Percentiles rank a stretch among this genome's conserved stretches.
These are phyloP conservation scores for Podarcis raffonei DNA, from an alignment of 2,113 vertebrate species.

Conservation along the genomic window DNA sequence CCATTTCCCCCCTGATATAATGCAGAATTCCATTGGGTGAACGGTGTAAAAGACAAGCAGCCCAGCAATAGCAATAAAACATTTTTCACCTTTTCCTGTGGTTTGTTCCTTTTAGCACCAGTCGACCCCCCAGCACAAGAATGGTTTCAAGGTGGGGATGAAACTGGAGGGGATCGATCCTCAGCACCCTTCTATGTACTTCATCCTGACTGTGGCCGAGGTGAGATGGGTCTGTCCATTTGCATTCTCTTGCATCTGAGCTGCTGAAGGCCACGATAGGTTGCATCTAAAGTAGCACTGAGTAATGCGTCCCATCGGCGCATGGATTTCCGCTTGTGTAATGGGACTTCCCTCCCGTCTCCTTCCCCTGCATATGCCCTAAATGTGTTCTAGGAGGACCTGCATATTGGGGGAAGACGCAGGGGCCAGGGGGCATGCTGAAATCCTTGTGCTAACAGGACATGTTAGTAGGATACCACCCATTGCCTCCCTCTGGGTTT, in stretches of 20 bases:
- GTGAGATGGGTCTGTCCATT: conserved; percentile 66
- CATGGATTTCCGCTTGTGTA: too few species aligned
- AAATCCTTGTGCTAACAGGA: too few species aligned
- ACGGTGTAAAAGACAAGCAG: too few species aligned
- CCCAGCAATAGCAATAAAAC: not conserved
- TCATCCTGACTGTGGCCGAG: conserved; percentile 96
- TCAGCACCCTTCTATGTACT: conserved; percentile 97
- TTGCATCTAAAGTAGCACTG: too few species aligned
- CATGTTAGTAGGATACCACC: too few species aligned
- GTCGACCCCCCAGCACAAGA: conserved; percentile 83
- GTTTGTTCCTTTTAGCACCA: conserved; percentile 76
- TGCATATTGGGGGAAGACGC: too few species aligned
- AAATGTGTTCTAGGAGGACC: too few species aligned
- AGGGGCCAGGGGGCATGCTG: too few species aligned
- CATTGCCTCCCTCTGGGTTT: not conserved
- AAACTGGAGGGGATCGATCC: conserved; percentile 97
- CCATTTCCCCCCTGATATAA: not conserved
- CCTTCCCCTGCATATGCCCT: too few species aligned
- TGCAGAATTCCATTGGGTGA: conserved; percentile 1
- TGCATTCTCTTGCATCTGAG: not conserved
- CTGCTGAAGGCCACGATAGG: not conserved
- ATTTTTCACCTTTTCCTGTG: not conserved
- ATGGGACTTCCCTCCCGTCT: too few species aligned
- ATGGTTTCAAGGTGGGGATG: conserved; percentile 94
- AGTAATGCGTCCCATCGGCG: too few species aligned